Base-by-base conservation (phyloP, 2,113 vertebrate genomes). In the Octodon degus region DNA sequence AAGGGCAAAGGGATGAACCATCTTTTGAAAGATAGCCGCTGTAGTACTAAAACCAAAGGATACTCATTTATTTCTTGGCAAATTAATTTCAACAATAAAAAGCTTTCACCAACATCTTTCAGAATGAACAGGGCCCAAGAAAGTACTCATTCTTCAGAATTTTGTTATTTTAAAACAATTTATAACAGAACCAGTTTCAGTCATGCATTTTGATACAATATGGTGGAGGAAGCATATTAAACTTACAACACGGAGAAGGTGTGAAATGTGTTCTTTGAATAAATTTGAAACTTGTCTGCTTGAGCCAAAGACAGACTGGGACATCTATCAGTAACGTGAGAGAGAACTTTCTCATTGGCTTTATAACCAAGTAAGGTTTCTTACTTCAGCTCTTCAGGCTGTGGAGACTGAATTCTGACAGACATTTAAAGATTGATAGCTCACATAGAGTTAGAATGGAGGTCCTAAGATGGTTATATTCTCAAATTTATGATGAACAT, bases 271-370 rank as follows among this genome's bases (percentile, higher is more conserved):
- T 97, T 98, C 91, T 91, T 8, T 14, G 11, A 98, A 96, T 97
- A 97, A 62, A 97, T 95, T 94, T 94, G 72, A 96, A 95, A 95
- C 58, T 14, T 77, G 22, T 94, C 91, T 97, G 89, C 34, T 95
- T 90, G 83, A 86, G 97, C 92, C 93, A 94, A 96, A 97, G 97
- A 97, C 93, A 97, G 87, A 92, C 97, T 95, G 95, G 65, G 77
- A 92, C 82, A 95, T 97, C 93, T 97, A 76, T 91, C 92, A 95
- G 43, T 58, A 94, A 83, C 85, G 89, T 14, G 6, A 93, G 37
- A 62, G 80, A 97, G 93, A 90, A 90, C 63, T 24, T 86, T 63
- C 65, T 93, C 96, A 92, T 17, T 86, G 32, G 12, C 37, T 34
- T 90, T 89, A n/a, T 85, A 94, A 72, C 89, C 47, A 93, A 97